Base-by-base conservation (phyloP, 2,113 vertebrate species). In the Austrofundulus limnaeus region DNA sequence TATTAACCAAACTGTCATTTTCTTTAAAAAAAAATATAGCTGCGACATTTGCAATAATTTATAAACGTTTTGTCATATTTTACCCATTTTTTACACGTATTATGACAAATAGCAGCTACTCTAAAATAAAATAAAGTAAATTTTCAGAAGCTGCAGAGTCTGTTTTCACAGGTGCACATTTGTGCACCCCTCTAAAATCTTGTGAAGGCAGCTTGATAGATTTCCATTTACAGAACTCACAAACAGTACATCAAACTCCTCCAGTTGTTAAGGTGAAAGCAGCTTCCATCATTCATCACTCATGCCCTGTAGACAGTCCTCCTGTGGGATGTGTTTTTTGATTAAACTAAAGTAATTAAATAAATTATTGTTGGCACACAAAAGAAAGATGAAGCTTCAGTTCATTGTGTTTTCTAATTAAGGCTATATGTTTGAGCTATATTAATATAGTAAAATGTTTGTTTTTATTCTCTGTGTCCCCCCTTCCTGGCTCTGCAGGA, bases 171-270 rank as follows among this genome's bases (percentile, higher is more conserved):
- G n/a, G n/a, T 31, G 8, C 39, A 20, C 54, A 4, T 24, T 23
- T 28, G 25, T 28, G 7, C 25, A 4, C 10, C 16, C 0, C 34
- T 39, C 12, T 51, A 28, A 19, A 52, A 37, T 68, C 19, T 49
- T 21, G 2, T 10, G 38, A 72, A 63, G 57, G 51, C 51, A 63
- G 48, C 47, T 56, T 43, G 42, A 69, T 64, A 46, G 75, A 79
- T 75, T 59, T 53, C 58, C 65, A 66, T 77, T 75, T 61, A 63
- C 14, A 54, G 76, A 42, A 25, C 43, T 52, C 51, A 56, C 31
- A 34, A 75, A 68, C 58, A 57, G 49, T 80, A 68, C 77, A 81
- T 85, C 81, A 74, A 60, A 52, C 72, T 42, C 60, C 37, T 74
- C 52, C 55, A 56, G 34, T 74, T 52, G 58, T 39, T 83, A 80